Evolutionary conservation across 2,888 invertebrate genomes (phyloP), one percentile per base, ranked within the genome.

Genomic region (Myopa tessellatipennis): DNA sequence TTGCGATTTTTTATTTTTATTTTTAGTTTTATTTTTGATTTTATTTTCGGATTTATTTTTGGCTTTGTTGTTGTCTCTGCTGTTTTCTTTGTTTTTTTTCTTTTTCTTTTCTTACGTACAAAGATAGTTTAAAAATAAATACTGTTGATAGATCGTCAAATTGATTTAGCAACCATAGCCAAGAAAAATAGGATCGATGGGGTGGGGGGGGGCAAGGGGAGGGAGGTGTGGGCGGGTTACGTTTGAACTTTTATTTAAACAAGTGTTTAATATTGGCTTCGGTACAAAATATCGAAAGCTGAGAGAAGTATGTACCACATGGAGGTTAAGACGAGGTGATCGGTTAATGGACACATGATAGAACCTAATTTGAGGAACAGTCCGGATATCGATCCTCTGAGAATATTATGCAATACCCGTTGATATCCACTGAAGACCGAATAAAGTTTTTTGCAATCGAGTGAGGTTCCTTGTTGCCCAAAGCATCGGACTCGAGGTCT

Each of bases 141-240:
- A 38, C 10, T 72, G 72, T 72, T 72, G 72, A 72, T 60, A 18
- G 60, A 60, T 72, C 38, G 40, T 12, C 58, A 36, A 60, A 72
- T 72, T 72, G 58, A 14, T 36, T 72, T 60, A 16, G 55, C 45
- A 70, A 16, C 16, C 10, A 58, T 34, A 26, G 34, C 34, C 12
- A 61, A 61, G 34, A 18, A 8, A 61, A 61, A 61, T 61, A 26
- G 26, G 26, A 26, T 34, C 4, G 26, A 63, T 14, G 34, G n/a
- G 14, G 14, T 38, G 10, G 5, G n/a, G 58, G 16, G 3, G 1
- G 16, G 6, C 16, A 58, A 58, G n/a, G 14, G 52, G 1, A 52
- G 1, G 52, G 52, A 1, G 52, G 52, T 52, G 14, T 14, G 3
- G 52, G 14, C 52, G 52, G 1, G 14, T 26, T 1, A 26, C 26